Evolutionary conservation across 2,888 invertebrate species (phyloP).

Genomic region (Oithona nana): DNA sequence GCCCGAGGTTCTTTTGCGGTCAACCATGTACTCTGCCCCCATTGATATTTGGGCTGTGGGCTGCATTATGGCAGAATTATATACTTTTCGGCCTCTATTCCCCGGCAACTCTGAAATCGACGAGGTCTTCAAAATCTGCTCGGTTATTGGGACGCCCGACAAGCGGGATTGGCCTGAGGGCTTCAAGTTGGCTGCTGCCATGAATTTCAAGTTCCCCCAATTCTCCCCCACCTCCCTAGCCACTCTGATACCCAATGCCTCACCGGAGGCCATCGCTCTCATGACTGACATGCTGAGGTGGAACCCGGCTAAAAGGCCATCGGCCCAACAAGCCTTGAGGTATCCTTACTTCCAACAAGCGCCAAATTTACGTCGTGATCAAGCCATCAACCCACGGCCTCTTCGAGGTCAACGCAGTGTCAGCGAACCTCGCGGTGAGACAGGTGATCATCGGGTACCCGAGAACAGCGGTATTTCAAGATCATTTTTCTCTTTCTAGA

Average conservation of each 20-base stretch:
- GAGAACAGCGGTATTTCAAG: no score
- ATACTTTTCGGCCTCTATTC: slow-evolving; percentile 81
- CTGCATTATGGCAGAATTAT: slow-evolving; percentile 91
- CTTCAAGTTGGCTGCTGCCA: slow-evolving; percentile 67
- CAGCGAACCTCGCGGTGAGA: slow-evolving; percentile 2
- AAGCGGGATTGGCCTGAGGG: slow-evolving; percentile 38
- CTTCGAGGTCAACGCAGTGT: slow-evolving; percentile 9
- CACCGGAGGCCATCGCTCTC: slow-evolving; percentile 57
- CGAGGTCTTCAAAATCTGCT: slow-evolving; percentile 84
- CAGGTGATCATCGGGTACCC: no score
- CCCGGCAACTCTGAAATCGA: slow-evolving; percentile 94
- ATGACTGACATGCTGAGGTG: slow-evolving; percentile 65
- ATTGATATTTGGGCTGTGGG: slow-evolving; percentile 97
- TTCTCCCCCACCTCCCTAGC: slow-evolving; percentile 59
- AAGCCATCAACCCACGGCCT: not conserved
- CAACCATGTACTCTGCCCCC: slow-evolving; percentile 84
- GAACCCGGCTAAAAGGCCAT: slow-evolving; percentile 79
- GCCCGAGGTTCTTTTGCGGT: slow-evolving; percentile 82
- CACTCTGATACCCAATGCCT: slow-evolving; percentile 60
- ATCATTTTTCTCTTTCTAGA: not conserved
- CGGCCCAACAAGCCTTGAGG: slow-evolving; percentile 67
- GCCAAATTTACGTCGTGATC: not conserved
- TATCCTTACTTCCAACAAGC: slow-evolving; percentile 46
- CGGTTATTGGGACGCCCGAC: slow-evolving; percentile 75
- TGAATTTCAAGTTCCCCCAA: slow-evolving; percentile 90